Evolutionary conservation across 2,113 vertebrate species (phyloP).

Genomic region (Lepus europaeus): DNA sequence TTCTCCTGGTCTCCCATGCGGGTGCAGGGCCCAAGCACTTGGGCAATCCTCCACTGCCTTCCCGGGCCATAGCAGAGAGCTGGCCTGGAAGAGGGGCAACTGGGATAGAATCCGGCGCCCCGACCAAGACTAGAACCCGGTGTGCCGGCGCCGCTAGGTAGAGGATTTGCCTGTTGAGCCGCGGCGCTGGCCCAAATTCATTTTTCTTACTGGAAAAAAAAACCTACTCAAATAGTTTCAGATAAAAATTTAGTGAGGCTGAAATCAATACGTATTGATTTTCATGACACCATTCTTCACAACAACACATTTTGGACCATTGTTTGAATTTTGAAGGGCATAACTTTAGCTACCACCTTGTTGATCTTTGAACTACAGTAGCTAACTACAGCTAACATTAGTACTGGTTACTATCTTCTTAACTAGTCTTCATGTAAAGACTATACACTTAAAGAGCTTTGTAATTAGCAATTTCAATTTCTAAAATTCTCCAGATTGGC

Average conservation of each 20-base stretch:
- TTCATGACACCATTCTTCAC: not conserved
- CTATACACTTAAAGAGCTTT: conserved; percentile 52
- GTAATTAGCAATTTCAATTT: not conserved
- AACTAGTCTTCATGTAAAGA: conserved; percentile 11
- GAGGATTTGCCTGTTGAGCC: not conserved
- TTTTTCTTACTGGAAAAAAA: not conserved
- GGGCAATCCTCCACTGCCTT: too few relatives aligned
- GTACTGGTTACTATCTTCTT: conserved; percentile 27
- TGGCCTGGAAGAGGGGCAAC: too few relatives aligned
- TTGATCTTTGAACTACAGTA: conserved; percentile 26
- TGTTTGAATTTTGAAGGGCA: conserved; percentile 1
- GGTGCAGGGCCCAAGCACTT: too few relatives aligned
- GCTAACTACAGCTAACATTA: not conserved
- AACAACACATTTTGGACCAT: not conserved
- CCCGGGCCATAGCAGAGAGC: too few relatives aligned
- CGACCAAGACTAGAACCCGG: too few relatives aligned
- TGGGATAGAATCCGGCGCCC: too few relatives aligned
- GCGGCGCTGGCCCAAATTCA: not conserved
- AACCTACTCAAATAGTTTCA: not conserved
- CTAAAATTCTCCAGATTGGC: conserved; percentile 8
- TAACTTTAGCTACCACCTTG: not conserved
- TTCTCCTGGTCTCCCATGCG: too few relatives aligned
- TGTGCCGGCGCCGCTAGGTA: too few relatives aligned
- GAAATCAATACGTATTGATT: not conserved
- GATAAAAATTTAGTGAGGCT: not conserved